Conservation (phyloP, 2,113 vertebrate species). For the Rhinogobius similis region DNA sequence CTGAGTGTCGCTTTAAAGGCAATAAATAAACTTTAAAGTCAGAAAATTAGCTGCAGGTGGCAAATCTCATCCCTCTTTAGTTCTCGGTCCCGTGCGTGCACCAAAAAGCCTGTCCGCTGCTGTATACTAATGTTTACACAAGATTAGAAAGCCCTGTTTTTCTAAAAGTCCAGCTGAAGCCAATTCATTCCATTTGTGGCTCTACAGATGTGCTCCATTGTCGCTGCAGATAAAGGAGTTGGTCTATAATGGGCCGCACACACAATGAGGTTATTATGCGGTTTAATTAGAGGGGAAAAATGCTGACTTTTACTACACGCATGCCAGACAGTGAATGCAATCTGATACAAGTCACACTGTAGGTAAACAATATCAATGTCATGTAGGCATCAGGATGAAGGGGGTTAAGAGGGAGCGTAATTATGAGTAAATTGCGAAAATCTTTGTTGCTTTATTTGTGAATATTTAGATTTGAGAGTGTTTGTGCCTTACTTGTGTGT, state of each 20-base stretch:
- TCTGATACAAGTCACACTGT: slow-evolving; percentile 4
- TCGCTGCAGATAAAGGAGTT: slow-evolving; percentile 5
- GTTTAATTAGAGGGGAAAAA: slow-evolving; percentile 9
- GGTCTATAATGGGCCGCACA: neutral
- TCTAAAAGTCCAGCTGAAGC: neutral
- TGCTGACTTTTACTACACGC: neutral
- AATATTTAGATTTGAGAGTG: too few relatives aligned
- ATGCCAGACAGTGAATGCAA: neutral
- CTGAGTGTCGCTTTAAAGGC: neutral
- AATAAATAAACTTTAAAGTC: too few relatives aligned
- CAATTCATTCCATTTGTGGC: neutral
- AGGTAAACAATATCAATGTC: neutral
- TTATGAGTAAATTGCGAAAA: too few relatives aligned
- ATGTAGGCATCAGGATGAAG: neutral
- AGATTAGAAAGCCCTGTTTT: neutral
- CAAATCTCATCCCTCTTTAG: neutral
- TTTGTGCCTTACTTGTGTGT: too few relatives aligned
- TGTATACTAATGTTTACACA: slow-evolving; percentile 10
- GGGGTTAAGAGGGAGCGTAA: neutral
- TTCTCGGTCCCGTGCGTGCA: neutral
- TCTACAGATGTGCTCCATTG: slow-evolving; percentile 8
- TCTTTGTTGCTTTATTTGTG: too few relatives aligned
- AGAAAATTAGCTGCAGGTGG: neutral
- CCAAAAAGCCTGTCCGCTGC: neutral
- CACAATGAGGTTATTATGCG: slow-evolving; percentile 18